Evolutionary conservation across 2,888 invertebrate genomes (phyloP).

Genomic region (Gasteruption jaculator): DNA sequence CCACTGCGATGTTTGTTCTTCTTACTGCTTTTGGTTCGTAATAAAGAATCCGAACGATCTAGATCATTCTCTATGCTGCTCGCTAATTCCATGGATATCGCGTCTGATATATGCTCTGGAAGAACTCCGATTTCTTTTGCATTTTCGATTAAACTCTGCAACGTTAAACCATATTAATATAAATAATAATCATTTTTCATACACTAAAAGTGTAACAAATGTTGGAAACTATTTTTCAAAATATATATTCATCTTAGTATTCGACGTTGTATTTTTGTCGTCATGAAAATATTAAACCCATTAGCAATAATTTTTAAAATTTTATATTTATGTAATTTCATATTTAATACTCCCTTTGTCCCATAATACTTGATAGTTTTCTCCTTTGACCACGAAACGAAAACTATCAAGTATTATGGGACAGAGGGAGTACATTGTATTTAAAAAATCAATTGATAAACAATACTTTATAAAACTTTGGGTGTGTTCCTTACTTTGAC

Average conservation of each 20-base stretch:
- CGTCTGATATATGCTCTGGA: constrained; percentile 58
- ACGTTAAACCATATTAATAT: constrained; percentile 1
- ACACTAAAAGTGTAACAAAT: too few species aligned
- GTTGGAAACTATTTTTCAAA: constrained; percentile 9
- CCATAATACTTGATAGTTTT: too few species aligned
- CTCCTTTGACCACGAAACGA: too few species aligned
- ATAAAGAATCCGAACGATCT: constrained; percentile 35
- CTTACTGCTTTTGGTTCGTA: constrained; percentile 51
- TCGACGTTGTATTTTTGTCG: too few species aligned
- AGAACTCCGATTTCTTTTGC: constrained; percentile 70
- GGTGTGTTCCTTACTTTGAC: constrained; percentile 58
- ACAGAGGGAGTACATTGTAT: too few species aligned
- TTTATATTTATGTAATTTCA: constrained; percentile 5
- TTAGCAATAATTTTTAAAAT: constrained; percentile 5
- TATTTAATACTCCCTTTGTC: background rate
- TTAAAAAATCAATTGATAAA: background rate
- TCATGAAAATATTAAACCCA: constrained; percentile 8
- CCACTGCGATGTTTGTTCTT: constrained; percentile 78
- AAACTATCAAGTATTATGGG: too few species aligned
- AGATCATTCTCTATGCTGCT: constrained; percentile 40
- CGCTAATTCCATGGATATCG: constrained; percentile 37
- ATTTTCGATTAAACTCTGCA: constrained; percentile 73
- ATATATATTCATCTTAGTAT: too few species aligned
- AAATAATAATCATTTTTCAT: background rate
- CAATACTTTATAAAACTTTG: background rate